phyloP scores from a whole-genome alignment of 2,797 vertebrate species.

The Hyperoplus lanceolatus region DNA sequence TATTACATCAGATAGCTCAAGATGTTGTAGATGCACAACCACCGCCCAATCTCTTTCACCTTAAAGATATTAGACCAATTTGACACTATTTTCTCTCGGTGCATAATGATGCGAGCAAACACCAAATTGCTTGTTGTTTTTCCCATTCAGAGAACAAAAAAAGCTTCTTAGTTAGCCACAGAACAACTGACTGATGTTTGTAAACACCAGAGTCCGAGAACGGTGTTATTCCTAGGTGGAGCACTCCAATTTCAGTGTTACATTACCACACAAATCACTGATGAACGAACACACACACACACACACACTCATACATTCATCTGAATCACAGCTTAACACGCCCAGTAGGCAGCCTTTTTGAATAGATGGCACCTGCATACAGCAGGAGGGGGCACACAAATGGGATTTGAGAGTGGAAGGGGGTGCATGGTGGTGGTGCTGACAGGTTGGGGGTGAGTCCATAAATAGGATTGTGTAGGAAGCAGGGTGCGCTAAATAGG shows the following conservation, averaged over 20 bases:
- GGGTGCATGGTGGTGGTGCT: slow-evolving; percentile 41
- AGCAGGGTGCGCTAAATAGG: slow-evolving; percentile 82
- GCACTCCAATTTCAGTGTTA: slow-evolving; percentile 77
- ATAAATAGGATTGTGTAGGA: slow-evolving; percentile 84
- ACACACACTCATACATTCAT: slow-evolving; percentile 30
- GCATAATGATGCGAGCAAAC: slow-evolving; percentile 28
- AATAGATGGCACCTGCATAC: slow-evolving; percentile 83
- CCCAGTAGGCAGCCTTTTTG: slow-evolving; percentile 70
- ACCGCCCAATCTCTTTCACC: slow-evolving; percentile 34
- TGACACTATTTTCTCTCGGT: slow-evolving; percentile 9
- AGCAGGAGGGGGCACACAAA: slow-evolving; percentile 81
- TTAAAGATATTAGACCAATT: slow-evolving; percentile 33
- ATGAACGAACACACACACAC: slow-evolving; percentile 45
- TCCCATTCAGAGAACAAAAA: slow-evolving; percentile 29
- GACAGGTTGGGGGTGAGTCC: slow-evolving; percentile 66
- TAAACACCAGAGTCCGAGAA: slow-evolving; percentile 55
- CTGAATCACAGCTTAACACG: slow-evolving; percentile 65
- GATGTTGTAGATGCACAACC: slow-evolving; percentile 39
- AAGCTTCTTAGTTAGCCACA: slow-evolving; percentile 29
- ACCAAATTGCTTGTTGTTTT: slow-evolving; percentile 22
- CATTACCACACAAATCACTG: slow-evolving; percentile 77
- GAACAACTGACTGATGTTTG: slow-evolving; percentile 59
- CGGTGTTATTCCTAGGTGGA: slow-evolving; percentile 61
- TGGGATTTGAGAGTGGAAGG: slow-evolving; percentile 75
- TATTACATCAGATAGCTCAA: slow-evolving; percentile 66